Conservation (phyloP, 1,140 invertebrate genomes). For the Drosophila oshimai region DNA sequence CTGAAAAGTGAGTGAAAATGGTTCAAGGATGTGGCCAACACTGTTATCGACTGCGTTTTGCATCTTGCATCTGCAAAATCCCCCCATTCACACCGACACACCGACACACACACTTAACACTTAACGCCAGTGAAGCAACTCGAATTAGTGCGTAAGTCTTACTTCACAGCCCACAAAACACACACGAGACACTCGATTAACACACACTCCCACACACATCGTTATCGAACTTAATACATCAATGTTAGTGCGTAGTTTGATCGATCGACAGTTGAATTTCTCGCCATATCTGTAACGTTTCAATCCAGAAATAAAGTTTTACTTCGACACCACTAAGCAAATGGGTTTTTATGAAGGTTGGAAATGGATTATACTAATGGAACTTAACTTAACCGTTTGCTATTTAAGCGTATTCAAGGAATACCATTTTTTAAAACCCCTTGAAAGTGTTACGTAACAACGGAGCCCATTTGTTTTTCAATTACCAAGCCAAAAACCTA, state of each 20-base stretch:
- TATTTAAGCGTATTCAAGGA: no score
- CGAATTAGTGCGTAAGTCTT: slow-evolving; percentile 63
- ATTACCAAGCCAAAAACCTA: no score
- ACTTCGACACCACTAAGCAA: slow-evolving; percentile 58
- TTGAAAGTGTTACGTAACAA: no score
- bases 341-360: background rate
- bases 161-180: slow-evolving; percentile 1
- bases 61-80: slow-evolving; percentile 47
- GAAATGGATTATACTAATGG: no score
- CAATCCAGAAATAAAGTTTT: slow-evolving; percentile 67
- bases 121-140: slow-evolving; percentile 15
- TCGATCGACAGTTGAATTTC: slow-evolving; percentile 35
- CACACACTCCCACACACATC: slow-evolving; percentile 19
- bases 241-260: slow-evolving; percentile 37
- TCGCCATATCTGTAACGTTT: slow-evolving; percentile 76
- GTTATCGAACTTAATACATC: slow-evolving; percentile 24
- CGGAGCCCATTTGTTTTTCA: no score
- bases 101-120: slow-evolving; percentile 21
- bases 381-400: no score
- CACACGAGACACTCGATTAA: slow-evolving; percentile 19
- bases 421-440: no score
- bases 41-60: slow-evolving; percentile 61
- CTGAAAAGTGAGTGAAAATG: slow-evolving; percentile 3
- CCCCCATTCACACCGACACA: slow-evolving; percentile 42
- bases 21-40: slow-evolving; percentile 53